Percentiles rank a stretch among this genome's conserved stretches.
Conservation (phyloP, 2,113 vertebrate species). For the Malurus elegans region DNA sequence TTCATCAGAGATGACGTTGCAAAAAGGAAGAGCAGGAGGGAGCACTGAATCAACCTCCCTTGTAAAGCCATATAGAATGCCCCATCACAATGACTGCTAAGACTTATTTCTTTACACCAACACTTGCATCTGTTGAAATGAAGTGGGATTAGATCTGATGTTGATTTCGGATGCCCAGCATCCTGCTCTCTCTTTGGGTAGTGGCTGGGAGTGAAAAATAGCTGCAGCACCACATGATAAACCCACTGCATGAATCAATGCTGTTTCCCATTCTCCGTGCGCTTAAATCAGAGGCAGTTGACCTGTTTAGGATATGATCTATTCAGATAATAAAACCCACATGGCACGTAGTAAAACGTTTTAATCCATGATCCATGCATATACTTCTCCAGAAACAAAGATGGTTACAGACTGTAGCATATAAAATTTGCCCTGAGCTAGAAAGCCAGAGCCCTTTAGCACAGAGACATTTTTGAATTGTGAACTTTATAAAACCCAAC, state of each 20-base stretch:
- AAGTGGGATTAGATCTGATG: neutral
- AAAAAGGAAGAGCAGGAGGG: neutral
- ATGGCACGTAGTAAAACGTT: conserved; percentile 39
- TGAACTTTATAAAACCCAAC: conserved; percentile 53
- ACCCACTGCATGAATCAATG: neutral
- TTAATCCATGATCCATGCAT: conserved; percentile 60
- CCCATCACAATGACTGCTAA: neutral
- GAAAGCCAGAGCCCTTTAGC: conserved; percentile 45
- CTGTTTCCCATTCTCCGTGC: conserved; percentile 36
- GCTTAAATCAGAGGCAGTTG: conserved; percentile 59
- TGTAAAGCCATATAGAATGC: neutral
- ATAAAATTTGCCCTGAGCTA: conserved; percentile 59
- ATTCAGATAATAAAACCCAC: conserved; percentile 63
- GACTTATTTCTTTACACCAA: neutral
- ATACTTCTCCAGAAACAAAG: conserved; percentile 53
- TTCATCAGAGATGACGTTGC: neutral
- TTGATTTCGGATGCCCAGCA: neutral
- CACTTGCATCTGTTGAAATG: neutral
- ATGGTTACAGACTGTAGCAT: conserved; percentile 52
- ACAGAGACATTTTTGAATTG: conserved; percentile 49
- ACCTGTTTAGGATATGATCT: conserved; percentile 66
- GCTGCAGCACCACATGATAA: neutral
- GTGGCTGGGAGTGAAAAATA: neutral
- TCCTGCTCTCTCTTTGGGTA: neutral
- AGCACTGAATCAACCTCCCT: neutral